Evolutionary conservation across 2,113 vertebrate species (phyloP).

Genomic region (Tupaia tana): DNA sequence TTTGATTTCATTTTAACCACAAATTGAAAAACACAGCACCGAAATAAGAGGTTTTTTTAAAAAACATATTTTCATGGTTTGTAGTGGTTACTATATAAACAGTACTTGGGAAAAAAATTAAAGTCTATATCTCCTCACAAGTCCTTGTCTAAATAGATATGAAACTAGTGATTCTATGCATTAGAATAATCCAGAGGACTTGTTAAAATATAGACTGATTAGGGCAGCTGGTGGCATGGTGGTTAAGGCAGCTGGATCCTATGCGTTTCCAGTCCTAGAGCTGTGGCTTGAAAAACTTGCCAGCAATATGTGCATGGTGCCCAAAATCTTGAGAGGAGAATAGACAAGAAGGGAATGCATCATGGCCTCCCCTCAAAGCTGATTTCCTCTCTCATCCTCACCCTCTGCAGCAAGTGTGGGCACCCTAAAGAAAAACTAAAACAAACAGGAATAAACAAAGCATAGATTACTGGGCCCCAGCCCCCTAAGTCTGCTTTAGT

Average conservation of each 20-base stretch:
- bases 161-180: neutral
- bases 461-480: accelerated
- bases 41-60: conserved; percentile 11
- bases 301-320: no score
- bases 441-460: no score
- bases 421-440: no score
- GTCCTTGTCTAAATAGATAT: neutral
- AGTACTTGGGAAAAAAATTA: conserved; percentile 5
- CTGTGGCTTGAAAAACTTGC: no score
- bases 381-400: no score
- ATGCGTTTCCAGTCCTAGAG: no score
- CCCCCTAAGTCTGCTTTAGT: neutral
- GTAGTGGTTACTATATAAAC: conserved; percentile 34
- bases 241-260: no score
- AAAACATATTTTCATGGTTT: conserved; percentile 8
- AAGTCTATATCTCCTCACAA: neutral
- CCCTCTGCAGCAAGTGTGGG: no score
- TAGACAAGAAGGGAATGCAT: no score
- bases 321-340: no score
- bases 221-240: no score
- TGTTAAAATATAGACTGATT: neutral
- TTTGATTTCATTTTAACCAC: neutral
- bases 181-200: neutral
- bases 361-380: no score
- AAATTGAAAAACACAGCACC: neutral